These are phyloP conservation scores for Eumeta japonica DNA, from an alignment of 1,140 invertebrate species.

Conservation along the genomic window DNA sequence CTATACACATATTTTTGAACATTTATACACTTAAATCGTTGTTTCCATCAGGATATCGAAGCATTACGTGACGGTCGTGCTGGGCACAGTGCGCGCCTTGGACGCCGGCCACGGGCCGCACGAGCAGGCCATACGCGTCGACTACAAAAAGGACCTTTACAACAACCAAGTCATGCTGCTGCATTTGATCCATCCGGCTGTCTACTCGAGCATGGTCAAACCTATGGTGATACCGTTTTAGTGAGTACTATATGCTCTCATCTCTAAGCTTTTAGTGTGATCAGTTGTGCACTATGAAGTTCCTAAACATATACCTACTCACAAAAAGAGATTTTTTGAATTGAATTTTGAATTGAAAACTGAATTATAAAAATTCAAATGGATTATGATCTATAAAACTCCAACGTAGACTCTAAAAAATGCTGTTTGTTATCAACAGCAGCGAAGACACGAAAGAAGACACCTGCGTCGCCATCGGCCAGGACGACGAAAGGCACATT, in stretches of 20 bases:
- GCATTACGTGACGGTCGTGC: conserved; percentile 63
- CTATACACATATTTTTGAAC: too few species aligned
- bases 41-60: conserved; percentile 55
- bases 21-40: not conserved
- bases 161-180: conserved; percentile 59
- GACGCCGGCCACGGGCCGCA: conserved; percentile 61
- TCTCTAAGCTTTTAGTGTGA: too few species aligned
- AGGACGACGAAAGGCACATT: conserved; percentile 37
- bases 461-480: conserved; percentile 58
- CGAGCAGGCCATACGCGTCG: conserved; percentile 65
- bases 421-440: not conserved
- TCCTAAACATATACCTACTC: too few species aligned
- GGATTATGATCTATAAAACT: not conserved
- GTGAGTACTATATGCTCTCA: conserved; percentile 31
- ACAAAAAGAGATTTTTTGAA: too few species aligned
- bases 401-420: not conserved
- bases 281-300: too few species aligned
- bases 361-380: too few species aligned
- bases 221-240: conserved; percentile 53
- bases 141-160: conserved; percentile 54
- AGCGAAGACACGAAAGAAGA: conserved; percentile 22
- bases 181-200: conserved; percentile 57
- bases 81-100: conserved; percentile 64
- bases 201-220: conserved; percentile 63
- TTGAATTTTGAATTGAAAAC: too few species aligned